Conservation (phyloP, 2,888 invertebrate genomes). For the Phortica okadai region DNA sequence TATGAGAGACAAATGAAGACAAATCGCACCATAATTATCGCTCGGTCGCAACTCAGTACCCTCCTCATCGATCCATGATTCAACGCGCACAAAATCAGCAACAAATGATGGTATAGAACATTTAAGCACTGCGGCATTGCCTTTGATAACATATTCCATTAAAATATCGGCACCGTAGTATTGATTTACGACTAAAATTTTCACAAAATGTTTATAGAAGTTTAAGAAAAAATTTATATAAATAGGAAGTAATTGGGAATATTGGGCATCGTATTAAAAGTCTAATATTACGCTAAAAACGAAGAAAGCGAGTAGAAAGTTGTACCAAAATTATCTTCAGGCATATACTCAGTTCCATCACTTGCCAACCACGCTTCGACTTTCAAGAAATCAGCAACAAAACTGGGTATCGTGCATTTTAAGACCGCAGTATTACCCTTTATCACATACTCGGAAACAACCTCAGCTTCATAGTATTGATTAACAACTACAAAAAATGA, state of each 20-base stretch:
- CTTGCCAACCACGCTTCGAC: constrained; percentile 89
- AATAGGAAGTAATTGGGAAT: not conserved
- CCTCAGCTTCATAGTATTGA: constrained; percentile 92
- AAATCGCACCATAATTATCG: constrained; percentile 77
- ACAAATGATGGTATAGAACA: constrained; percentile 87
- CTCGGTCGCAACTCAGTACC: constrained; percentile 78
- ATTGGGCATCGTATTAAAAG: constrained; percentile 8
- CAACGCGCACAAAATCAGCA: constrained; percentile 84
- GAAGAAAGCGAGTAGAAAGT: not conserved
- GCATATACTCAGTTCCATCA: constrained; percentile 83
- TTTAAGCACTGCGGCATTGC: constrained; percentile 84
- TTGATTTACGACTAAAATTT: constrained; percentile 83
- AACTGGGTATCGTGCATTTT: constrained; percentile 93
- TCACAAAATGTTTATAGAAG: constrained; percentile 27
- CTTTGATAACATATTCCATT: constrained; percentile 85
- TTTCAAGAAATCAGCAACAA: constrained; percentile 93
- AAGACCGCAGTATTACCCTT: constrained; percentile 91
- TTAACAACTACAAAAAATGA: constrained; percentile 83
- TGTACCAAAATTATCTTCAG: constrained; percentile 85
- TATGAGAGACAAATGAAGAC: constrained; percentile 23
- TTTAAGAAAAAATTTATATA: constrained; percentile 12
- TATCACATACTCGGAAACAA: constrained; percentile 92
- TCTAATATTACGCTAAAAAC: constrained; percentile 20
- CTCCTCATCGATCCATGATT: constrained; percentile 84
- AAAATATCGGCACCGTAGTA: constrained; percentile 84